phyloP scores from a whole-genome alignment of 2,888 invertebrate genomes.

The Mythimna loreyi region DNA sequence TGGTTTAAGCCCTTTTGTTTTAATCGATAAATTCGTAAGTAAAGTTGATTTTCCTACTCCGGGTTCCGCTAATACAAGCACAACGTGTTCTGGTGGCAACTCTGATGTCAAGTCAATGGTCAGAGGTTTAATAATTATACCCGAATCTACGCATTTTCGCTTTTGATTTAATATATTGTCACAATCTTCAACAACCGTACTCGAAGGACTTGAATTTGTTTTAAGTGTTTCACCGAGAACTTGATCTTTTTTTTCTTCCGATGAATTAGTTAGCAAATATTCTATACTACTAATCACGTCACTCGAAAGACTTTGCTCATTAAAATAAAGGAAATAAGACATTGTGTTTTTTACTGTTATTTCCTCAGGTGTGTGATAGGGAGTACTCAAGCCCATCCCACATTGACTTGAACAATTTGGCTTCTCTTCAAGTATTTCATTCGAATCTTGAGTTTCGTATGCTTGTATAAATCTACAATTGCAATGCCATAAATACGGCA shows the following conservation, averaged over 20 bases:
- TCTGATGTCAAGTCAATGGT: background rate
- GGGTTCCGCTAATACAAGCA: conserved; percentile 49
- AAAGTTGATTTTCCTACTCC: conserved; percentile 64
- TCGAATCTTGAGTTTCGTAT: background rate
- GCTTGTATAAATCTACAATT: background rate
- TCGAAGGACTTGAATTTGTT: background rate
- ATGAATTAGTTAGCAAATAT: too few species aligned
- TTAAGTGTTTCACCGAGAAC: background rate
- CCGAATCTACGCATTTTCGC: background rate
- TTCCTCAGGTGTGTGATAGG: too few species aligned
- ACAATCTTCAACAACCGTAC: background rate
- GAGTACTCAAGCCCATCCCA: too few species aligned
- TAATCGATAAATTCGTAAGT: conserved; percentile 37
- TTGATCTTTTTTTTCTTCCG: background rate
- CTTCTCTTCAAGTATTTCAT: background rate
- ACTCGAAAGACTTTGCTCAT: background rate
- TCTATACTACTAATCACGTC: background rate
- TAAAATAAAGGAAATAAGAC: background rate
- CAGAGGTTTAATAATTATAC: background rate
- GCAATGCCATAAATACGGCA: background rate
- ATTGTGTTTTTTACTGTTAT: background rate
- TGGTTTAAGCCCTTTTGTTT: conserved; percentile 40
- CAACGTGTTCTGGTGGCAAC: conserved; percentile 23
- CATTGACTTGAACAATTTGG: too few species aligned
- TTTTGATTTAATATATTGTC: background rate